Evolutionary conservation across 2,888 invertebrate species (phyloP).

Genomic region (Cataglyphis altisquamis): DNA sequence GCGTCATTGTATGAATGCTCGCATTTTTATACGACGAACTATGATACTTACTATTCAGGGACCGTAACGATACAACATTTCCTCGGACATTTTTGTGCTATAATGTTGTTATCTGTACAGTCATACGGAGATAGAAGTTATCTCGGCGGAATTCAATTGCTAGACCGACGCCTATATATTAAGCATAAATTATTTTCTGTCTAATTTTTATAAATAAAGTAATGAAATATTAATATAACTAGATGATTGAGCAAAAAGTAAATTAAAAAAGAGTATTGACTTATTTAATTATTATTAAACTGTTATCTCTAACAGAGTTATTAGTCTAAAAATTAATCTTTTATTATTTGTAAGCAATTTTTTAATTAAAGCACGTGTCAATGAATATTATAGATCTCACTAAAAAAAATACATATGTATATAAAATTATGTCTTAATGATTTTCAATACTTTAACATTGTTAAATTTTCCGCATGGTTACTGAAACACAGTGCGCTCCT

Average conservation of each 20-base stretch:
- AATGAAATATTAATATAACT: not conserved
- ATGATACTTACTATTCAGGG: slow-evolving; percentile 63
- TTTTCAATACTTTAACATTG: not conserved
- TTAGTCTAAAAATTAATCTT: not conserved
- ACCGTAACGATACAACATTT: slow-evolving; percentile 47
- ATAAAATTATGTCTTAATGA: not conserved
- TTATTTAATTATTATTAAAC: not conserved
- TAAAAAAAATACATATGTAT: not conserved
- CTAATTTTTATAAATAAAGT: not conserved
- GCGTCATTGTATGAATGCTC: slow-evolving; percentile 64
- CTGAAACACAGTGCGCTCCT: not conserved
- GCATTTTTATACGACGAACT: slow-evolving; percentile 58
- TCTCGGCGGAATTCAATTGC: slow-evolving; percentile 17
- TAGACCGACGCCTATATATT: slow-evolving; percentile 10
- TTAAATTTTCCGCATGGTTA: not conserved
- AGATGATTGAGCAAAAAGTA: not conserved
- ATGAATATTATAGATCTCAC: not conserved
- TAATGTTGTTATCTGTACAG: slow-evolving; percentile 51
- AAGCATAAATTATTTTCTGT: slow-evolving; percentile 1
- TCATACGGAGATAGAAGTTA: slow-evolving; percentile 44
- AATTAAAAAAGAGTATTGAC: not conserved
- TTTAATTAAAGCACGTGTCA: not conserved
- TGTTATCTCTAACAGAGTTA: not conserved
- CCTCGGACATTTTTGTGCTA: slow-evolving; percentile 40
- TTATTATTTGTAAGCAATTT: not conserved